Evolutionary conservation across 2,888 invertebrate genomes (phyloP).

Genomic region (Gasteruption jaculator): DNA sequence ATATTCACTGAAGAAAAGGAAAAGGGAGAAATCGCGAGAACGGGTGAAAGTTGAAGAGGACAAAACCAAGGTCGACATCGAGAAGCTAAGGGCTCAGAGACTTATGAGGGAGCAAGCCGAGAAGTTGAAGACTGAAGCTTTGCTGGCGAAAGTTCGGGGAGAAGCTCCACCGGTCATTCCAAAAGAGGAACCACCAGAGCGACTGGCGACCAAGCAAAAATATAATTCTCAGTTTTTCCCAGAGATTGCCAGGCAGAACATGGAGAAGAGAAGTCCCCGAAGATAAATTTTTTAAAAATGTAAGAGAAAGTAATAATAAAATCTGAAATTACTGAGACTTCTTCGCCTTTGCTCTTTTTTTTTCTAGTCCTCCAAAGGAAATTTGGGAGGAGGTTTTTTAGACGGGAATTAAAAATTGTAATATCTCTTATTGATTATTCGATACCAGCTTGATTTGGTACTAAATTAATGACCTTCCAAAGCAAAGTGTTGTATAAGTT

Average conservation of each 20-base stretch:
- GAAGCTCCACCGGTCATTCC: slow-evolving; percentile 44
- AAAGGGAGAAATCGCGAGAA: slow-evolving; percentile 15
- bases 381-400: too few relatives aligned
- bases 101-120: slow-evolving; percentile 79
- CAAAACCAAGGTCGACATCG: slow-evolving; percentile 51
- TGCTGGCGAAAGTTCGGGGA: slow-evolving; percentile 69
- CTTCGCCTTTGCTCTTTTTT: too few relatives aligned
- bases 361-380: too few relatives aligned
- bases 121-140: slow-evolving; percentile 63
- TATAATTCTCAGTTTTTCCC: slow-evolving; percentile 98
- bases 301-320: neutral
- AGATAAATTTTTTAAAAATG: neutral
- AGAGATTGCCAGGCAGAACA: slow-evolving; percentile 77
- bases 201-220: slow-evolving; percentile 62
- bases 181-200: slow-evolving; percentile 30
- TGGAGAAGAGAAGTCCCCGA: slow-evolving; percentile 30
- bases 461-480: too few relatives aligned
- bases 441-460: too few relatives aligned
- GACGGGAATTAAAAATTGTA: too few relatives aligned
- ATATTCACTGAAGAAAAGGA: slow-evolving; percentile 38
- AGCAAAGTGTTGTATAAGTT: too few relatives aligned
- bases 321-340: neutral
- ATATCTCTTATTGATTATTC: too few relatives aligned
- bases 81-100: slow-evolving; percentile 71
- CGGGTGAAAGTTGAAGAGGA: slow-evolving; percentile 12